phyloP scores from a whole-genome alignment of 2,888 invertebrate genomes.

The Carabus problematicus region DNA sequence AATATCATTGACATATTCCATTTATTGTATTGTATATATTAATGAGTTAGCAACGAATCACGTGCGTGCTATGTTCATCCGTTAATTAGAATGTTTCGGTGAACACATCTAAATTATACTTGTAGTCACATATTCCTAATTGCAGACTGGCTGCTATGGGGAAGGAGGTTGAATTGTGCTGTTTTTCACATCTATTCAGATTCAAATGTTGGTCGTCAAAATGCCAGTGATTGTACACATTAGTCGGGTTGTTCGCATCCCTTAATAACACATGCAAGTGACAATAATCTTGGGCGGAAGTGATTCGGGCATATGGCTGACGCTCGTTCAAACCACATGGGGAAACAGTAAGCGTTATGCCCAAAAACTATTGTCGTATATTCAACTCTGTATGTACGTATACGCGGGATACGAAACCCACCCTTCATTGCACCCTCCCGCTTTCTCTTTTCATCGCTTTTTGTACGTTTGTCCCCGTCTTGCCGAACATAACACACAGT shows the following conservation, averaged over 20 bases:
- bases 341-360: slow-evolving; percentile 52
- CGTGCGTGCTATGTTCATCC: too few species aligned
- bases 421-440: slow-evolving; percentile 4
- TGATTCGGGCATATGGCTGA: slow-evolving; percentile 57
- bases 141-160: too few species aligned
- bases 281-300: slow-evolving; percentile 42
- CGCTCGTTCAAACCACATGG: slow-evolving; percentile 56
- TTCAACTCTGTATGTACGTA: slow-evolving; percentile 3
- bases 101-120: too few species aligned
- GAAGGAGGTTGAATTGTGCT: too few species aligned
- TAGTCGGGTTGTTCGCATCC: slow-evolving; percentile 1
- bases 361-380: slow-evolving; percentile 47
- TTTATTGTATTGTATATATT: too few species aligned
- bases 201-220: too few species aligned
- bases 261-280: slow-evolving; percentile 39
- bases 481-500: not conserved
- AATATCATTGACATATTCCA: too few species aligned
- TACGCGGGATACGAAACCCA: slow-evolving; percentile 1
- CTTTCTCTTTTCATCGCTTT: slow-evolving; percentile 1
- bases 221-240: too few species aligned
- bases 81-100: too few species aligned
- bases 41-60: too few species aligned
- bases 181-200: too few species aligned
- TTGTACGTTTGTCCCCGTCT: not conserved
- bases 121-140: too few species aligned